Percentiles rank a stretch among this genome's conserved stretches.
Evolutionary conservation across 2,797 vertebrate genomes (phyloP).

Genomic region (Tapirus indicus): DNA sequence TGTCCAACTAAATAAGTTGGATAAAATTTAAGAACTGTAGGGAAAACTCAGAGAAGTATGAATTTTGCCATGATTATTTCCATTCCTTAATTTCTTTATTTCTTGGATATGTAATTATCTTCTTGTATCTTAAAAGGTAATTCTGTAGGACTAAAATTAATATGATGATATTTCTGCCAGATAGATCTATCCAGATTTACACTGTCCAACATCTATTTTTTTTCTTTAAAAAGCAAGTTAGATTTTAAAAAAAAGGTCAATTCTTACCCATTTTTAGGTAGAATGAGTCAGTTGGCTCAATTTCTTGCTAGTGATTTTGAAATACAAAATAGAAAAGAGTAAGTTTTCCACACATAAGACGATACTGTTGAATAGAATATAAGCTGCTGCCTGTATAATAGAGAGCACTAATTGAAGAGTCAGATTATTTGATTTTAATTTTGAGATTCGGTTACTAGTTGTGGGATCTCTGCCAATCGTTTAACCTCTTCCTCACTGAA

Average conservation of each 20-base stretch:
- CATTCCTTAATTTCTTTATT: background rate
- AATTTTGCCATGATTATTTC: background rate
- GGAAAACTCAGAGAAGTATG: background rate
- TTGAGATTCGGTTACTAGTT: background rate
- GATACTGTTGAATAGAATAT: background rate
- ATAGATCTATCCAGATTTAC: background rate
- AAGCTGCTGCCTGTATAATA: background rate
- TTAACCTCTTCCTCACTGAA: too few species aligned
- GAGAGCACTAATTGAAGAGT: background rate
- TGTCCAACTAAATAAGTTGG: background rate
- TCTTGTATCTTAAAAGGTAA: background rate
- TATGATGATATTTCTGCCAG: background rate
- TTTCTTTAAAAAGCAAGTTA: background rate
- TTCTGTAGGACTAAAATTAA: background rate
- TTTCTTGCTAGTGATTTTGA: slow-evolving; percentile 13
- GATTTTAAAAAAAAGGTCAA: background rate
- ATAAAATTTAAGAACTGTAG: background rate
- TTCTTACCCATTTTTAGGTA: background rate
- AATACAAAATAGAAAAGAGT: background rate
- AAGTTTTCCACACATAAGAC: background rate
- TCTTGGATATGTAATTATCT: background rate
- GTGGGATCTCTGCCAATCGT: background rate
- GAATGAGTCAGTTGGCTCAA: background rate
- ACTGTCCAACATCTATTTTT: background rate
- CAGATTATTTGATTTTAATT: background rate